Evolutionary conservation across 2,113 vertebrate genomes (phyloP).

Genomic region (Rhadina sibilatrix): DNA sequence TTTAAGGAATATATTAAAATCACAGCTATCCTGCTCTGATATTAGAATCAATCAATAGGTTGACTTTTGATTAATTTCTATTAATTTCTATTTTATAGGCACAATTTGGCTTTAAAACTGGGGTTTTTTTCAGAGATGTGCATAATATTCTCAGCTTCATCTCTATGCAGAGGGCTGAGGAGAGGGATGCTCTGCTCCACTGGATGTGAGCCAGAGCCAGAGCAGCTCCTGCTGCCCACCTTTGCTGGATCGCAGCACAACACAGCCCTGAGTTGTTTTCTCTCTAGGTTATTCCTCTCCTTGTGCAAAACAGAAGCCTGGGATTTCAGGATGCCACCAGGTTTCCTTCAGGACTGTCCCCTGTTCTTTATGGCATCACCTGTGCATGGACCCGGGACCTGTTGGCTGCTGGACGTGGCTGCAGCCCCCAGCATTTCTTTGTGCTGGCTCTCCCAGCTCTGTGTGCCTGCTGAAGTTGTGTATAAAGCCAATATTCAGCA

Average conservation of each 20-base stretch:
- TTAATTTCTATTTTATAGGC: not conserved
- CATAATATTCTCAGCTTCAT: not conserved
- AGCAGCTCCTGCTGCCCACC: not conserved
- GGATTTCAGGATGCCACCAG: not conserved
- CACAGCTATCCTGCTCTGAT: not conserved
- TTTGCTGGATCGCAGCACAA: not conserved
- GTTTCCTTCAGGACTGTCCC: not conserved
- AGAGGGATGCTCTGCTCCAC: not conserved
- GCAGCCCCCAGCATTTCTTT: not conserved
- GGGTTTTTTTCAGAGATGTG: not conserved
- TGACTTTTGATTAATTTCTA: not conserved
- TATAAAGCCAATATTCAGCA: not conserved
- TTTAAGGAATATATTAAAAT: constrained; percentile 38
- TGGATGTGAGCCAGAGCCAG: not conserved
- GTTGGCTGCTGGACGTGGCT: not conserved
- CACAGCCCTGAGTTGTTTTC: not conserved
- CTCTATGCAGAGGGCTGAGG: not conserved
- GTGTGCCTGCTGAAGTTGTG: not conserved
- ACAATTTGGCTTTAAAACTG: not conserved
- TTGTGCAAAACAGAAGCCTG: not conserved
- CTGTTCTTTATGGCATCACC: not conserved
- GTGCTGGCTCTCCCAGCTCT: not conserved
- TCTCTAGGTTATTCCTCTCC: not conserved
- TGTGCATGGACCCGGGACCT: rapidly evolving
- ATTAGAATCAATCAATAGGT: constrained; percentile 2